Base-by-base conservation (phyloP, 2,113 vertebrate genomes). In the Melospiza georgiana region DNA sequence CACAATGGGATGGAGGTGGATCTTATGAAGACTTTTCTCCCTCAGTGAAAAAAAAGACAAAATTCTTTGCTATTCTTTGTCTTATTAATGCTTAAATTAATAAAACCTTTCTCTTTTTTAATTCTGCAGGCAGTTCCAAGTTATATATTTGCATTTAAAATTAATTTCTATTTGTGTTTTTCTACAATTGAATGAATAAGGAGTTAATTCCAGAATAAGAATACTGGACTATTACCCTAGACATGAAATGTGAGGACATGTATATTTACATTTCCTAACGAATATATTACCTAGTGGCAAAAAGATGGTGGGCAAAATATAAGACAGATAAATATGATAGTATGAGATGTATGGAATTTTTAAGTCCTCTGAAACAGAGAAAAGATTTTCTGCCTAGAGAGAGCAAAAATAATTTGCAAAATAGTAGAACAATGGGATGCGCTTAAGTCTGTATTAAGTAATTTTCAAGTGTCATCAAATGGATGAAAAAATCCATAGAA, bases 391-490 rank as follows among this genome's bases (percentile, higher is more conserved):
- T 95, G 20, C 62, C 5, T 30, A 87, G 14, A 86, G 80, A 81
- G 65, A 76, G 0, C 80, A 57, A 93, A 94, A 89, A 58, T 37
- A 89, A 93, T 92, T 95, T 94, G n/a, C 90, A 62, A 96, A 95
- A 81, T 58, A 78, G 24, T 69, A 27, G 54, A 95, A 91, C 37
- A 89, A 91, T 65, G 9, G 11, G 54, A 90, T 92, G 39, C 83
- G 35, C 61, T 95, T 62, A 87, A 92, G 72, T 91, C 48, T 91
- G 23, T 84, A 93, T 41, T 89, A 49, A 95, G 65, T 93, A 82
- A 91, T 86, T n/a, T 80, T 62, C n/a, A 95, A 95, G 95, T 83
- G 85, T 93, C n/a, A 93, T 63, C 65, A 94, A 95, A 94, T 78
- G 51, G 54, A 92, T 63, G 71, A 85, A 96, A 92, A 89, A 96